A percentile compares a stretch with the other conserved stretches of the same genome.
phyloP scores from a whole-genome alignment of 1,140 invertebrate genomes.

The Halotydeus destructor region DNA sequence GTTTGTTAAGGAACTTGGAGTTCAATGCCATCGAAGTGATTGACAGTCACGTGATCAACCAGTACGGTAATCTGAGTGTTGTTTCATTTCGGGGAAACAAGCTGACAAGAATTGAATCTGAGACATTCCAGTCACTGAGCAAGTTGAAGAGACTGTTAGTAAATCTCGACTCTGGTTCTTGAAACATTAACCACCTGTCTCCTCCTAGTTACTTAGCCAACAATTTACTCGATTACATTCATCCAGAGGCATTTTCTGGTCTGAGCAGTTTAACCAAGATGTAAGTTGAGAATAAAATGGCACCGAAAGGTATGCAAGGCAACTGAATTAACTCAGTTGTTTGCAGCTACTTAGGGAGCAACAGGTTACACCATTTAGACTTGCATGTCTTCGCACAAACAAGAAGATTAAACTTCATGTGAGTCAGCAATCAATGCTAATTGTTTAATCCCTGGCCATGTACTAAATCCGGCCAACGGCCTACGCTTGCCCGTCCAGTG shows the following conservation, averaged over 20 bases:
- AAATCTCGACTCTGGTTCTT: too few relatives aligned
- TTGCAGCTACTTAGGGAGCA: neutral
- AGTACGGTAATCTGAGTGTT: neutral
- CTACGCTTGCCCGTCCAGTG: too few relatives aligned
- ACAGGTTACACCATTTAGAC: too few relatives aligned
- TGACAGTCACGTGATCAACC: neutral
- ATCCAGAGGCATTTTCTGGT: neutral
- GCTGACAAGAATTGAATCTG: neutral
- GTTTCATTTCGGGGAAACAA: neutral
- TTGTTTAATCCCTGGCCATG: too few relatives aligned
- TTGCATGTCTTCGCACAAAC: too few relatives aligned
- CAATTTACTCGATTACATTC: neutral
- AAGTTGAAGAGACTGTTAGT: constrained; percentile 2
- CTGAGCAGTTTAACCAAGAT: neutral
- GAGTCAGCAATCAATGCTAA: too few relatives aligned
- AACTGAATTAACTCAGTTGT: constrained; percentile 1
- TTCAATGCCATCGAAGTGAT: neutral
- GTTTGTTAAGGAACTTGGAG: neutral
- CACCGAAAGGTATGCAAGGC: neutral
- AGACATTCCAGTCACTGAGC: neutral
- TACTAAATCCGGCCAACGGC: too few relatives aligned
- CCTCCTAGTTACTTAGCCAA: neutral
- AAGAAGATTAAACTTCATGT: too few relatives aligned
- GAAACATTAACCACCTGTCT: neutral
- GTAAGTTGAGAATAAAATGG: neutral